phyloP scores from a whole-genome alignment of 2,888 invertebrate genomes.

The Mythimna loreyi region DNA sequence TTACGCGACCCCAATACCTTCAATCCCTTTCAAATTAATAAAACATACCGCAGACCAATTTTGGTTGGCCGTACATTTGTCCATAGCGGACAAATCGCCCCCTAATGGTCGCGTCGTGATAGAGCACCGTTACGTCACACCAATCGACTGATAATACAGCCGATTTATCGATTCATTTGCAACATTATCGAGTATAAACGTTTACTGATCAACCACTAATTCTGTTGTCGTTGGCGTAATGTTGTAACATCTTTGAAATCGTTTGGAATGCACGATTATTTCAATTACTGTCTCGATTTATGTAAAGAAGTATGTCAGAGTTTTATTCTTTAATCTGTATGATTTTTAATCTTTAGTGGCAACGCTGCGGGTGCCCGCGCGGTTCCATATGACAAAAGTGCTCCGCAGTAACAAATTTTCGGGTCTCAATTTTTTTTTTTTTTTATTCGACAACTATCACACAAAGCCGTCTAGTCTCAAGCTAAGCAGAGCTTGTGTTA shows the following conservation, averaged over 20 bases:
- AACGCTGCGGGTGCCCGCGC: too few relatives aligned
- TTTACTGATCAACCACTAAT: slow-evolving; percentile 42
- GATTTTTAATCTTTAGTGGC: not conserved
- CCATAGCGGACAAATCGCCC: slow-evolving; percentile 61
- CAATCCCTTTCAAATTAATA: slow-evolving; percentile 44
- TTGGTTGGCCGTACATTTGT: slow-evolving; percentile 47
- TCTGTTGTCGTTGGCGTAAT: slow-evolving; percentile 41
- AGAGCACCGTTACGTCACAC: slow-evolving; percentile 77
- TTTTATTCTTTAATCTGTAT: slow-evolving; percentile 6
- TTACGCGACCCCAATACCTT: slow-evolving; percentile 22
- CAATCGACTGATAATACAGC: slow-evolving; percentile 67
- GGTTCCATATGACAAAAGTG: too few relatives aligned
- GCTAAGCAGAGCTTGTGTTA: too few relatives aligned
- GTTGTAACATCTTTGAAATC: slow-evolving; percentile 54
- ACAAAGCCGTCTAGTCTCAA: too few relatives aligned
- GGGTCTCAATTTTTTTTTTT: too few relatives aligned
- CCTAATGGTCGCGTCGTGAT: slow-evolving; percentile 77
- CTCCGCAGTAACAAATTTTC: too few relatives aligned
- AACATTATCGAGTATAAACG: slow-evolving; percentile 71
- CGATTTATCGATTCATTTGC: slow-evolving; percentile 75
- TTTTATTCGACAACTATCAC: too few relatives aligned
- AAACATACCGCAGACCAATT: slow-evolving; percentile 39
- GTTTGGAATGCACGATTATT: slow-evolving; percentile 32
- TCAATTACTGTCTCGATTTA: slow-evolving; percentile 14
- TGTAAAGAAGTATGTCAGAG: not conserved